Percentiles rank a stretch among this genome's conserved stretches.
These are phyloP conservation scores for Tupaia chinensis DNA, from an alignment of 2,113 vertebrate genomes.

Conservation along the genomic window DNA sequence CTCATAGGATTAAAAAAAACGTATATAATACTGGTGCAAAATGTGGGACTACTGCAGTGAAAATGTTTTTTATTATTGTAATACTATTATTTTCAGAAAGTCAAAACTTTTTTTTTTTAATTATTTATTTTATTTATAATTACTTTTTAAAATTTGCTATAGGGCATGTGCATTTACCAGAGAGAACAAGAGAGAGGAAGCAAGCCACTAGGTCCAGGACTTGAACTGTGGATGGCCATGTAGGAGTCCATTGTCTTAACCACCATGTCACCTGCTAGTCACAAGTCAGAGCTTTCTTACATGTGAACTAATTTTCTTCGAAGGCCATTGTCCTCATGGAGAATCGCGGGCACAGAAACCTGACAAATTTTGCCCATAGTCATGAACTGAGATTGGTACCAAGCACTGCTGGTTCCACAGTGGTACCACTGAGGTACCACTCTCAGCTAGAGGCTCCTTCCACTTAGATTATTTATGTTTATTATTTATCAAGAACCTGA, in stretches of 20 bases:
- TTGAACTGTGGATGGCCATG: too few relatives aligned
- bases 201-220: too few relatives aligned
- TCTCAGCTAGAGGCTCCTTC: neutral
- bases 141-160: too few relatives aligned
- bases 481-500: slow-evolving; percentile 7
- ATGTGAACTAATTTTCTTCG: slow-evolving; percentile 6
- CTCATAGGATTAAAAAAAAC: slow-evolving; percentile 8
- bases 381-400: neutral
- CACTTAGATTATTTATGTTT: neutral
- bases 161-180: too few relatives aligned
- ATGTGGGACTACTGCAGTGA: neutral
- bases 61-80: neutral
- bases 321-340: neutral
- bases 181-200: too few relatives aligned
- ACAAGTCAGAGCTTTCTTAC: neutral
- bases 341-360: neutral
- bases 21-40: neutral
- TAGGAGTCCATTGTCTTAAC: too few relatives aligned
- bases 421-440: too few relatives aligned
- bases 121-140: too few relatives aligned
- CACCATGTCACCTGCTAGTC: too few relatives aligned
- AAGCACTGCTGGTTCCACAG: neutral
- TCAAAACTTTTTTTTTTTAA: neutral
- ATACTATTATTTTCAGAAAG: slow-evolving; percentile 29
- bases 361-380: neutral